Base-by-base conservation (phyloP, 2,113 vertebrate species). In the Carettochelys insculpta region DNA sequence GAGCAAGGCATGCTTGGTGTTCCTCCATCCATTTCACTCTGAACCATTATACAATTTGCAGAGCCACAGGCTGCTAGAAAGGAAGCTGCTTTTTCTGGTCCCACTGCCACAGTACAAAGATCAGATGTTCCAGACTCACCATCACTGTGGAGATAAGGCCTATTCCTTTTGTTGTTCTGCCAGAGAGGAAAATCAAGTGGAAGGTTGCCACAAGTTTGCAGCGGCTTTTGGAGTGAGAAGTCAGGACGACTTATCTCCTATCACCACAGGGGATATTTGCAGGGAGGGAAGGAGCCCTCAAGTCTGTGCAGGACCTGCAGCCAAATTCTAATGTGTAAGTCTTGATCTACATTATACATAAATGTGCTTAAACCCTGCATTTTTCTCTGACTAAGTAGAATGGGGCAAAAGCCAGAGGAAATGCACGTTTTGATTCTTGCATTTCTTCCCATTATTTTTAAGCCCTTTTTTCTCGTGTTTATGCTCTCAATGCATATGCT, bases 371-470 rank as follows among this genome's bases (percentile, higher is more conserved):
- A 90, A 90, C 77, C 84, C 82, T 86, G 82, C 17, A 68, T 82
- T 86, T 79, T 53, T 77, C 51, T 53, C 10, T 38, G 68, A 86
- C 68, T 68, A 73, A 11, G 24, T 43, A 43, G 38, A 43, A 12
- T 29, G 41, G 27, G 13, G 41, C 41, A 82, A 79, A 83, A 90
- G 54, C 78, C 89, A 81, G 29, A 90, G 71, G 89, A 90, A 86
- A 86, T 71, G 65, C 71, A 78, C 65, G 83, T 41, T 52, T 47
- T 50, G 16, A 47, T 31, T 80, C 43, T 86, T 58, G 71, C 75
- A n/a, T 81, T 75, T 47, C 34, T 48, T 90, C 79, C n/a, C 80
- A 82, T 90, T 90, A 90, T 90, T 90, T 85, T 90, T 86, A 90
- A 90, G 81, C 81, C 84, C 53, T 79, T 78, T 90, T 83, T 77